Evolutionary conservation across 2,113 vertebrate species (phyloP).

Genomic region (Carassius auratus): DNA sequence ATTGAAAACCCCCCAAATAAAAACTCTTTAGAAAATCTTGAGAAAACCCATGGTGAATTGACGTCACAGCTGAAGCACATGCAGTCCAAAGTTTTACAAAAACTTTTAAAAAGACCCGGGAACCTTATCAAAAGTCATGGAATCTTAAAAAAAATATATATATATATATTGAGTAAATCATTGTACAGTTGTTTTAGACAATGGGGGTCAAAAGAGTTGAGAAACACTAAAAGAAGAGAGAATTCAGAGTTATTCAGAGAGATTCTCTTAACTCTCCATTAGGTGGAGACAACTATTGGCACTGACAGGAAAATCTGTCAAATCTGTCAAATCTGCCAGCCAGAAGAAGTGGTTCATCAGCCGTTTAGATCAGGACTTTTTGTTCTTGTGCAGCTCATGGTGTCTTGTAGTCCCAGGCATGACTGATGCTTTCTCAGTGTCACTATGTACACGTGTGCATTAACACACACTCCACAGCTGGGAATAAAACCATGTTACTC

Average conservation of each 20-base stretch:
- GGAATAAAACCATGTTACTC: constrained; percentile 13
- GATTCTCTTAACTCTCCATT: background rate
- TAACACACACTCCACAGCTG: constrained; percentile 5
- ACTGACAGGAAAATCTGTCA: background rate
- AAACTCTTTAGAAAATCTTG: background rate
- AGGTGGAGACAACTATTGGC: background rate
- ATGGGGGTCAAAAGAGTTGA: background rate
- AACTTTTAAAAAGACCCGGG: background rate
- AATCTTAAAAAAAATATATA: too few species aligned
- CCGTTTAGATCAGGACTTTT: background rate
- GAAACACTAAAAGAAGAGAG: background rate
- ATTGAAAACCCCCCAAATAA: background rate
- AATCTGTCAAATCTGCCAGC: background rate
- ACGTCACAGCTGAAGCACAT: background rate
- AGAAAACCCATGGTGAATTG: background rate
- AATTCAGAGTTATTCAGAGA: background rate
- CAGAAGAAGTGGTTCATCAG: background rate
- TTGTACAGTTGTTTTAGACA: background rate
- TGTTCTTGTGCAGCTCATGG: background rate
- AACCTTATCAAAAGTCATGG: too few species aligned
- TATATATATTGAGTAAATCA: background rate
- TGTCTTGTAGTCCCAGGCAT: background rate
- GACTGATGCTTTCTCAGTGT: background rate
- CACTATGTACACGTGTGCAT: background rate
- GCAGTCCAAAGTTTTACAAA: background rate